Conservation (phyloP, 2,888 invertebrate genomes). For the Ecdyonurus torrentis region DNA sequence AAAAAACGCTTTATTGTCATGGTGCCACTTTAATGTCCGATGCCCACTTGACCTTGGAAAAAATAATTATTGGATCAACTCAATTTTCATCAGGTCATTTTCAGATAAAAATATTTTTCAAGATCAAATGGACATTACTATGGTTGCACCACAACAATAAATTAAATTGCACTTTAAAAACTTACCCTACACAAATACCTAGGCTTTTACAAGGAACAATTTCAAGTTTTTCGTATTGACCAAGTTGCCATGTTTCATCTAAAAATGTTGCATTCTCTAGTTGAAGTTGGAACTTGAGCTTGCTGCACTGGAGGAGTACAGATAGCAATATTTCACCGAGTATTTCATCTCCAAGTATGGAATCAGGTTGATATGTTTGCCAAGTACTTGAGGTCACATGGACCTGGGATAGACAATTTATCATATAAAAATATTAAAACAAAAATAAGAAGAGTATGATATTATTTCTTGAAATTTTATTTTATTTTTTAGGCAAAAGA, state of each 20-base stretch:
- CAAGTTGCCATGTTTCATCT: conserved; percentile 43
- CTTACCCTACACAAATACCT: conserved; percentile 40
- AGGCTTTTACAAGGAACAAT: conserved; percentile 43
- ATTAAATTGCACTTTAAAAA: conserved; percentile 13
- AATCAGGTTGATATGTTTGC: conserved; percentile 15
- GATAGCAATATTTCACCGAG: conserved; percentile 39
- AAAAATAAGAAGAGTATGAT: too few relatives aligned
- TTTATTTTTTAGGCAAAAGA: neutral
- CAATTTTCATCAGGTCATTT: too few relatives aligned
- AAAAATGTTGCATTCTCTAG: conserved; percentile 39
- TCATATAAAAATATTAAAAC: too few relatives aligned
- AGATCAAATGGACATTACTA: too few relatives aligned
- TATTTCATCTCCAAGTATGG: conserved; percentile 44
- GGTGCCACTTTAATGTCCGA: too few relatives aligned
- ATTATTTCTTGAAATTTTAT: too few relatives aligned
- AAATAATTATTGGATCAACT: too few relatives aligned
- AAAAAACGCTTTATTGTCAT: too few relatives aligned
- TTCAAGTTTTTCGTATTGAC: conserved; percentile 34
- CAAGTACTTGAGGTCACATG: too few relatives aligned
- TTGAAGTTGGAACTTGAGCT: conserved; percentile 33
- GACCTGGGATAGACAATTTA: too few relatives aligned
- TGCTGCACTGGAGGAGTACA: conserved; percentile 33
- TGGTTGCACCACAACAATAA: neutral
- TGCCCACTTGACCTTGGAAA: too few relatives aligned
- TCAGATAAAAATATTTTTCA: too few relatives aligned